Conservation (phyloP, 2,888 invertebrate genomes). For the Amphipyra tragopoginis region DNA sequence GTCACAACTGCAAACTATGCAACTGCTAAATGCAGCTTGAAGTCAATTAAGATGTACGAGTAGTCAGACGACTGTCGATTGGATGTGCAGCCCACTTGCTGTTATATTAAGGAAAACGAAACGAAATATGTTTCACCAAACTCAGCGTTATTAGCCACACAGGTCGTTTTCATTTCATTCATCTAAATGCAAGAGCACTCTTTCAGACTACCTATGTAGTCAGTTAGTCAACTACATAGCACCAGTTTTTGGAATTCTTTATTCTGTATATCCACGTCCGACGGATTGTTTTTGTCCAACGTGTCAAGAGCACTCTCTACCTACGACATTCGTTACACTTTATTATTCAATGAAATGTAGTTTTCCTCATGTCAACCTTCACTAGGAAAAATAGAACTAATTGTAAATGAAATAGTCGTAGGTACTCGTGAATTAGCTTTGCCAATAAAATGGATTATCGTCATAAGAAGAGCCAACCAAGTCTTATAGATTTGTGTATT, state of each 20-base stretch:
- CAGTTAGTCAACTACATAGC: neutral
- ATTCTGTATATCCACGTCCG: constrained; percentile 27
- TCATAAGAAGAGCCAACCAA: neutral
- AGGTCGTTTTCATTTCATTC: too few relatives aligned
- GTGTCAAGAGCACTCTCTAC: constrained; percentile 38
- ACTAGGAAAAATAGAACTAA: constrained; percentile 19
- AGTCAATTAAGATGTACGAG: too few relatives aligned
- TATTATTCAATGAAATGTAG: constrained; percentile 46
- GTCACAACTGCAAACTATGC: too few relatives aligned
- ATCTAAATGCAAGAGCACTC: neutral
- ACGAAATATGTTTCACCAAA: too few relatives aligned
- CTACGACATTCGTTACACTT: constrained; percentile 36
- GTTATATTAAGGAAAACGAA: too few relatives aligned
- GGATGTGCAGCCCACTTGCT: too few relatives aligned
- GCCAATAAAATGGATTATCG: neutral
- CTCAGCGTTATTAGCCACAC: too few relatives aligned
- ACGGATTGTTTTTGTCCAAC: constrained; percentile 43
- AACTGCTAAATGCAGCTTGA: too few relatives aligned
- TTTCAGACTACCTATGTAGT: neutral
- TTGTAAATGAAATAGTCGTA: constrained; percentile 37
- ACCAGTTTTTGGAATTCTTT: constrained; percentile 32
- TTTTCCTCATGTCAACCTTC: constrained; percentile 48
- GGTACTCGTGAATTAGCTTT: constrained; percentile 3
- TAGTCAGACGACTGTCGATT: too few relatives aligned
- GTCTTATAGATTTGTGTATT: too few relatives aligned